Evolutionary conservation across 2,888 invertebrate species (phyloP).

Genomic region (Ormyrus thymus): DNA sequence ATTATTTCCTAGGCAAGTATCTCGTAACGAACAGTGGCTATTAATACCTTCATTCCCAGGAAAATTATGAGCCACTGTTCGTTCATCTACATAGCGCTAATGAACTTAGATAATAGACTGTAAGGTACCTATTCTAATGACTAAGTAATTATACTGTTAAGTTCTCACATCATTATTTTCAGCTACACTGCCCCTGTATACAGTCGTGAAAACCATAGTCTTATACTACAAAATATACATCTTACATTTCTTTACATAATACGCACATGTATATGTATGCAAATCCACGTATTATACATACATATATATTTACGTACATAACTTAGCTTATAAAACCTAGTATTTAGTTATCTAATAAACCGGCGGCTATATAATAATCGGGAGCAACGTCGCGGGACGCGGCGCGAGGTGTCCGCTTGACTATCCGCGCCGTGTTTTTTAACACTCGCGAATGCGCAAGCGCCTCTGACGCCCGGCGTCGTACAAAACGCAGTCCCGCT

Average conservation of each 20-base stretch:
- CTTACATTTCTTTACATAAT: neutral
- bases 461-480: neutral
- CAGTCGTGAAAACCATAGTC: slow-evolving; percentile 1
- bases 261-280: neutral
- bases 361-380: slow-evolving; percentile 13
- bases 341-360: slow-evolving; percentile 21
- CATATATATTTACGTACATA: slow-evolving; percentile 15
- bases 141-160: neutral
- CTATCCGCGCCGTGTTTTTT: neutral
- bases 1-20: no score
- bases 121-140: slow-evolving; percentile 7
- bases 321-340: slow-evolving; percentile 20
- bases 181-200: slow-evolving; percentile 31
- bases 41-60: neutral
- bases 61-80: neutral
- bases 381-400: slow-evolving; percentile 5
- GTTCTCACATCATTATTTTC: slow-evolving; percentile 46
- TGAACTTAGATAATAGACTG: slow-evolving; percentile 11
- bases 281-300: neutral
- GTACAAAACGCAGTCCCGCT: neutral
- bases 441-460: neutral
- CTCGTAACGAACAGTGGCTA: no score
- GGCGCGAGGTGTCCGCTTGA: neutral
- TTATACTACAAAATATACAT: neutral
- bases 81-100: neutral